Percentiles rank a stretch among this genome's conserved stretches.
Evolutionary conservation across 2,113 vertebrate species (phyloP).

Genomic region (Euleptes europaea): DNA sequence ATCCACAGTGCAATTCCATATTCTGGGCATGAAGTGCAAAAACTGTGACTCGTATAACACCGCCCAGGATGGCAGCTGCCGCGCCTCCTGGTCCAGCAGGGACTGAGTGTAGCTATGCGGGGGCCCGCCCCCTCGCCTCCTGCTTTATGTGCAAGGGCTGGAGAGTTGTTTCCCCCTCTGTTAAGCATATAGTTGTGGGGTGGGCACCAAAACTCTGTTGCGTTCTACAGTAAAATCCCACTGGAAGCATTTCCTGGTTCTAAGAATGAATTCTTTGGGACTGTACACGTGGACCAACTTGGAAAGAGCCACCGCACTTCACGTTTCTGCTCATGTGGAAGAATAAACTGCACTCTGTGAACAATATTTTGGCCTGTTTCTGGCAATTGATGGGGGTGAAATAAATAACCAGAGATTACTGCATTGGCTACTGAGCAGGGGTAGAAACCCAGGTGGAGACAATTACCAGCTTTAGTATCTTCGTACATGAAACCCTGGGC

Average conservation of each 20-base stretch:
- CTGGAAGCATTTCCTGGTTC: background rate
- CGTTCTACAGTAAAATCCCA: too few species aligned
- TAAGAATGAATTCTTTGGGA: background rate
- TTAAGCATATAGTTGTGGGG: background rate
- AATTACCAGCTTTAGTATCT: background rate
- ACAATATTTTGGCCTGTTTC: too few species aligned
- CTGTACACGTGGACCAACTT: background rate
- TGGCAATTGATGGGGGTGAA: too few species aligned
- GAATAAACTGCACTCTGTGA: background rate
- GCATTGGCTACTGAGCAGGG: background rate
- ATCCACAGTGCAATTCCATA: slow-evolving; percentile 88
- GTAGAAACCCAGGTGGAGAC: background rate
- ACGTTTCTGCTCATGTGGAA: background rate
- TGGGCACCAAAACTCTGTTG: background rate
- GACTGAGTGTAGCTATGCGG: slow-evolving; percentile 10
- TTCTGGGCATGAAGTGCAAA: slow-evolving; percentile 93
- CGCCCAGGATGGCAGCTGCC: slow-evolving; percentile 81
- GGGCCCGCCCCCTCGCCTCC: rapidly evolving
- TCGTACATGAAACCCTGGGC: background rate
- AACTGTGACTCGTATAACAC: slow-evolving; percentile 93
- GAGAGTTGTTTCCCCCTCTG: too few species aligned
- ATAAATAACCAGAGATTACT: too few species aligned
- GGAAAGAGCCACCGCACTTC: background rate
- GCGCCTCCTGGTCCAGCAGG: slow-evolving; percentile 62
- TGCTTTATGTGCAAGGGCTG: background rate